Evolutionary conservation across 2,797 vertebrate genomes (phyloP).

Genomic region (Gadopsis bispinosus): DNA sequence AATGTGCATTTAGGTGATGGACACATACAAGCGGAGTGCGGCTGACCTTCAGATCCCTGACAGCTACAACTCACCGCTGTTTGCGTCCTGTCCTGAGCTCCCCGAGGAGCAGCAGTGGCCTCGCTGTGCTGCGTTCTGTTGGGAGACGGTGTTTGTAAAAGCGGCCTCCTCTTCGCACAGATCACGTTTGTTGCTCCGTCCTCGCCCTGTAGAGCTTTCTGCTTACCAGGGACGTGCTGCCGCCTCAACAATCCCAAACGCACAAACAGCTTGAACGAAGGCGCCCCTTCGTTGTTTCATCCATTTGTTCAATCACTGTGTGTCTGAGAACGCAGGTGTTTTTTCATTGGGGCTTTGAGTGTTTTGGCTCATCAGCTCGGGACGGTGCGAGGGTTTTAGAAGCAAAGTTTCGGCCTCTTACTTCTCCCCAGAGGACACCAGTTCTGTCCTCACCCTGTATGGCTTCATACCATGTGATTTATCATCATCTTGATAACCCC

Average conservation of each 20-base stretch:
- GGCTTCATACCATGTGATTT: slow-evolving; percentile 21
- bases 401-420: slow-evolving; percentile 28
- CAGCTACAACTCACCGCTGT: slow-evolving; percentile 39
- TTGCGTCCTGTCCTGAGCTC: slow-evolving; percentile 10
- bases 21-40: slow-evolving; percentile 17
- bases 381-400: slow-evolving; percentile 16
- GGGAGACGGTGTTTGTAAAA: slow-evolving; percentile 18
- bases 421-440: slow-evolving; percentile 13
- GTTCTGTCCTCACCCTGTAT: slow-evolving; percentile 37
- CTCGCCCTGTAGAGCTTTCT: slow-evolving; percentile 8
- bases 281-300: slow-evolving; percentile 15
- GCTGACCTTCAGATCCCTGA: slow-evolving; percentile 53
- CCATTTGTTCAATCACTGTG: slow-evolving; percentile 22
- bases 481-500: slow-evolving; percentile 20
- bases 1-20: slow-evolving; percentile 36
- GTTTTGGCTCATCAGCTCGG: not conserved
- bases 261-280: not conserved
- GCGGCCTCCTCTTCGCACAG: slow-evolving; percentile 21
- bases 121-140: not conserved
- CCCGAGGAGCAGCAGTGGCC: not conserved
- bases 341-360: not conserved
- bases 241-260: not conserved
- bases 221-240: not conserved
- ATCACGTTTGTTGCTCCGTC: slow-evolving; percentile 31
- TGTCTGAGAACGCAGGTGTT: slow-evolving; percentile 10